Evolutionary conservation across 2,797 vertebrate species (phyloP).

Genomic region (Sphaeramia orbicularis): DNA sequence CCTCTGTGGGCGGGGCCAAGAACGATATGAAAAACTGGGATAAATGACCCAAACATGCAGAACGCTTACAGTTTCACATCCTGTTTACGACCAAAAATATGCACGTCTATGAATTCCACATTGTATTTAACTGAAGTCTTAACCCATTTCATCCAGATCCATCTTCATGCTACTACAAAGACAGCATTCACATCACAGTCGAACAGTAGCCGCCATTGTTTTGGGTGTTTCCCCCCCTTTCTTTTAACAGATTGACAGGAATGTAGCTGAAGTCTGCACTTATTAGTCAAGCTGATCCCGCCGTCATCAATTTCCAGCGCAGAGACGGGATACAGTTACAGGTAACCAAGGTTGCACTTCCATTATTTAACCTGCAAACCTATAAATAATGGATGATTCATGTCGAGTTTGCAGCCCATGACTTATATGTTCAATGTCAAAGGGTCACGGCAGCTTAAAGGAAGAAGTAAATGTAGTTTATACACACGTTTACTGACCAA

Average conservation of each 20-base stretch:
- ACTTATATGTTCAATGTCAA: background rate
- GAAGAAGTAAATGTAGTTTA: background rate
- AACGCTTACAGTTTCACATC: too few species aligned
- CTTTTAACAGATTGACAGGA: conserved; percentile 22
- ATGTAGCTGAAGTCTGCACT: conserved; percentile 17
- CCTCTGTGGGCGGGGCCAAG: too few species aligned
- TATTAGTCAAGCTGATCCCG: background rate
- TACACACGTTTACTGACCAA: background rate
- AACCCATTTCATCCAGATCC: background rate
- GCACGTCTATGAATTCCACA: background rate
- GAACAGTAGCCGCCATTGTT: conserved; percentile 47
- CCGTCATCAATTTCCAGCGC: background rate
- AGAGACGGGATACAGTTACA: conserved; percentile 6
- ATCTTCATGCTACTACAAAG: conserved; percentile 41
- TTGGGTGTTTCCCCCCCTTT: background rate
- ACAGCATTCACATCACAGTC: conserved; percentile 35
- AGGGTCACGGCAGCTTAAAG: background rate
- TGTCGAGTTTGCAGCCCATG: background rate
- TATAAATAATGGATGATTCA: conserved; percentile 11
- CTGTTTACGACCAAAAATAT: too few species aligned
- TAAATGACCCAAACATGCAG: too few species aligned
- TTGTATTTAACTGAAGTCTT: background rate
- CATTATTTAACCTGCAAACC: background rate
- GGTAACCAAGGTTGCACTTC: background rate
- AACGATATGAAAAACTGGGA: too few species aligned